These are phyloP conservation scores for Andrena chrysosceles DNA, from an alignment of 2,888 invertebrate genomes.

Conservation along the genomic window DNA sequence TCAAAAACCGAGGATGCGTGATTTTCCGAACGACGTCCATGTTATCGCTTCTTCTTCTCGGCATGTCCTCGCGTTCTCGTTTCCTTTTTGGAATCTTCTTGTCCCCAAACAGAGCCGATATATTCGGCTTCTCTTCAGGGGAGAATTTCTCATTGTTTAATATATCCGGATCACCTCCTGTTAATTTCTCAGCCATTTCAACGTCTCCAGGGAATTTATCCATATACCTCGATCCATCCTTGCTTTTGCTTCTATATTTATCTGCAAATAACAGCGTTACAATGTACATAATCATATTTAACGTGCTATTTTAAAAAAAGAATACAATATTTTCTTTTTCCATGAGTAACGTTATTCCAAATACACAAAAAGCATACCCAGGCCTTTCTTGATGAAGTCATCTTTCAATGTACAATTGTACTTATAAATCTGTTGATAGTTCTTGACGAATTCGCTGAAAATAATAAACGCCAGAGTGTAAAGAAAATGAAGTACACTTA, in stretches of 20 bases:
- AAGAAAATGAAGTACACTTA: slow-evolving; percentile 33
- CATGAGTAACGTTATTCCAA: slow-evolving; percentile 11
- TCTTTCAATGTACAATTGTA: slow-evolving; percentile 92
- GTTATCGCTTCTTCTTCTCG: slow-evolving; percentile 73
- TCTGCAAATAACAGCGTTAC: slow-evolving; percentile 84
- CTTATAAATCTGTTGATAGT: slow-evolving; percentile 89
- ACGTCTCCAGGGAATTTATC: slow-evolving; percentile 93
- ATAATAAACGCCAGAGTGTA: slow-evolving; percentile 41
- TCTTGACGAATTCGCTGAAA: slow-evolving; percentile 93
- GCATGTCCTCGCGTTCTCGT: slow-evolving; percentile 75
- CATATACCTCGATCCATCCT: slow-evolving; percentile 87
- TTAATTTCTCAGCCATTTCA: slow-evolving; percentile 90
- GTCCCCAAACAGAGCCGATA: slow-evolving; percentile 86
- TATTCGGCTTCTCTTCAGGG: slow-evolving; percentile 86
- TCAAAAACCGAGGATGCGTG: slow-evolving; percentile 85
- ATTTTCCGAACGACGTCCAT: slow-evolving; percentile 79
- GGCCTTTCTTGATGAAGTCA: slow-evolving; percentile 93
- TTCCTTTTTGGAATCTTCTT: slow-evolving; percentile 84
- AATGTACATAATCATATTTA: slow-evolving; percentile 4
- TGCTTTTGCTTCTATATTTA: slow-evolving; percentile 88
- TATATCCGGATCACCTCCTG: slow-evolving; percentile 90
- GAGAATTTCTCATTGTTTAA: slow-evolving; percentile 87
- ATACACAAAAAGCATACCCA: slow-evolving; percentile 87
- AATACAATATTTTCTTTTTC: not conserved
- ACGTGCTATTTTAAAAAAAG: not conserved